Evolutionary conservation across 1,140 invertebrate genomes (phyloP).

Genomic region (Euwallacea similis): DNA sequence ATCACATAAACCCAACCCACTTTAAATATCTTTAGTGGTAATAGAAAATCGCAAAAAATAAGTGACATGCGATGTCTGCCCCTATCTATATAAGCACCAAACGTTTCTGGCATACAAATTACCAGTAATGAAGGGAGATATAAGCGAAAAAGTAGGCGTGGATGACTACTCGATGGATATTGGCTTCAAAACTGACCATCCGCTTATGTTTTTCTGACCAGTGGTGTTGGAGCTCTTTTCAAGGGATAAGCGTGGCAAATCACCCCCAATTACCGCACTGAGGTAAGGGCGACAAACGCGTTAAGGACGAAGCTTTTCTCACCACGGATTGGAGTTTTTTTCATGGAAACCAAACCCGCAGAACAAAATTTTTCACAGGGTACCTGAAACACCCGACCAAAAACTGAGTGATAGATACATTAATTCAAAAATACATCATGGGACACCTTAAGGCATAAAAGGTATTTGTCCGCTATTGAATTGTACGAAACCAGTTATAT

Average conservation of each 20-base stretch:
- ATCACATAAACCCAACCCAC: slow-evolving; percentile 45
- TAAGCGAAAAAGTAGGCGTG: slow-evolving; percentile 50
- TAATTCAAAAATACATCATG: slow-evolving; percentile 28
- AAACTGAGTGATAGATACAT: slow-evolving; percentile 22
- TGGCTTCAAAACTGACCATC: slow-evolving; percentile 31
- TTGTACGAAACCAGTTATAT: slow-evolving; percentile 35
- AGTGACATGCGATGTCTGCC: slow-evolving; percentile 50
- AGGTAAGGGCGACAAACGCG: too few relatives aligned
- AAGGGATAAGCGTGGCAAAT: too few relatives aligned
- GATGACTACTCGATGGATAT: slow-evolving; percentile 38
- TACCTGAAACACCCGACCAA: slow-evolving; percentile 7
- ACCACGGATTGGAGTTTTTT: too few relatives aligned
- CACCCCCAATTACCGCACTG: too few relatives aligned
- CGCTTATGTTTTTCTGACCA: slow-evolving; percentile 28
- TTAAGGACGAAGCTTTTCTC: too few relatives aligned
- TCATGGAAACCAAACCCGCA: too few relatives aligned
- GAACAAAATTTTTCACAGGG: too few relatives aligned
- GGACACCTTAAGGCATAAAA: slow-evolving; percentile 18
- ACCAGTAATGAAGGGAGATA: slow-evolving; percentile 48
- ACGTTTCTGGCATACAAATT: slow-evolving; percentile 50
- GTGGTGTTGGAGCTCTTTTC: slow-evolving; percentile 10
- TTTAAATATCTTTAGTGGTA: slow-evolving; percentile 50
- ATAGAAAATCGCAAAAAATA: slow-evolving; percentile 46
- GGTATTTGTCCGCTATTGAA: slow-evolving; percentile 23
- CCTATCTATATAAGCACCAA: slow-evolving; percentile 50